phyloP scores from a whole-genome alignment of 2,797 vertebrate genomes.

The Gouania willdenowi region DNA sequence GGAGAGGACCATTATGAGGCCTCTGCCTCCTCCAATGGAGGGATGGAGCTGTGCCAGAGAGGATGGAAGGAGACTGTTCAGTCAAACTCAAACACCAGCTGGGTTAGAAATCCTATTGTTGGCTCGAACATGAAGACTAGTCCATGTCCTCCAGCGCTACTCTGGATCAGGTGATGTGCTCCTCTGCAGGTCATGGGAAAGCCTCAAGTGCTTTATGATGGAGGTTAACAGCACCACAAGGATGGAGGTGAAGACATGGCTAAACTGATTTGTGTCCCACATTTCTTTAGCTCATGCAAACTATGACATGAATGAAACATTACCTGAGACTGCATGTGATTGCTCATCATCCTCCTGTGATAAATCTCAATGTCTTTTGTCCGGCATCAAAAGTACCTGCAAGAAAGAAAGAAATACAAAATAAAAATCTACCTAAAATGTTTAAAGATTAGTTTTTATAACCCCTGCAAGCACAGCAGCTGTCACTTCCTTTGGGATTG shows the following conservation, averaged over 20 bases:
- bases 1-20: constrained; percentile 69
- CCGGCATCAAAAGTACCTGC: constrained; percentile 45
- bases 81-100: constrained; percentile 50
- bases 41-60: constrained; percentile 34
- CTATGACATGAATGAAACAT: too few relatives aligned
- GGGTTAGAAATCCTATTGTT: constrained; percentile 7
- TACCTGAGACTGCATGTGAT: constrained; percentile 81
- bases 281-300: too few relatives aligned
- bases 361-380: constrained; percentile 18
- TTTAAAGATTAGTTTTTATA: too few relatives aligned
- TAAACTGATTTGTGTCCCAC: background rate
- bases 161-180: constrained; percentile 46
- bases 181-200: constrained; percentile 71
- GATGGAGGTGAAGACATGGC: constrained; percentile 30
- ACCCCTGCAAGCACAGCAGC: too few relatives aligned
- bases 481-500: too few relatives aligned
- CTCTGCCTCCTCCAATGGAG: constrained; percentile 56
- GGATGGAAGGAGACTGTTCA: constrained; percentile 51
- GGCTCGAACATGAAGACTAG: constrained; percentile 9
- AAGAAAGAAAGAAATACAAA: too few relatives aligned
- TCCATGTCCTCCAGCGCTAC: constrained; percentile 16
- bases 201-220: constrained; percentile 27
- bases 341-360: constrained; percentile 38
- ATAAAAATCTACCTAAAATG: too few relatives aligned
- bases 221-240: constrained; percentile 38